Conservation (phyloP, 2,113 vertebrate genomes). For the Mellivora capensis region DNA sequence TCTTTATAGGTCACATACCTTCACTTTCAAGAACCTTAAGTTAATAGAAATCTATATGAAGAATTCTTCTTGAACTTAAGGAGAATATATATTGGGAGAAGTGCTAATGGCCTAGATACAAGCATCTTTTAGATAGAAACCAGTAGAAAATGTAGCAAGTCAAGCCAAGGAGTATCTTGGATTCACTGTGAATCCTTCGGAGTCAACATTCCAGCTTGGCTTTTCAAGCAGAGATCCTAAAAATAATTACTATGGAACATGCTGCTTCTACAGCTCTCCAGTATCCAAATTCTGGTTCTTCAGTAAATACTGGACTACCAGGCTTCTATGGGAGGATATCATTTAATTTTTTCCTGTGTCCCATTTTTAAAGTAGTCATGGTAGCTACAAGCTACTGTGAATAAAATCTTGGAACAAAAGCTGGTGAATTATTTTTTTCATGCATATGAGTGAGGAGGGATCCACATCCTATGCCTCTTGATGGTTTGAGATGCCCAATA, state of each 20-base stretch:
- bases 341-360: neutral
- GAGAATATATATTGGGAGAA: neutral
- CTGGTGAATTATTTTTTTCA: neutral
- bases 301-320: neutral
- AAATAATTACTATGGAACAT: neutral
- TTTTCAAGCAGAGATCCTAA: neutral
- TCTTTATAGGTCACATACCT: neutral
- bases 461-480: neutral
- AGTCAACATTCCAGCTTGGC: neutral
- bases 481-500: neutral
- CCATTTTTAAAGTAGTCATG: neutral
- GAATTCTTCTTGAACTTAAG: neutral
- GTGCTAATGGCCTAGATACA: neutral
- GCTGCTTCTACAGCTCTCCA: neutral
- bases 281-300: neutral
- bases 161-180: neutral
- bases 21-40: neutral
- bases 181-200: neutral
- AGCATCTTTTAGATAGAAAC: neutral
- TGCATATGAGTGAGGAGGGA: neutral
- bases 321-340: neutral
- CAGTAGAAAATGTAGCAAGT: neutral
- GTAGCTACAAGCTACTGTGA: neutral
- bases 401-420: conserved; percentile 1
- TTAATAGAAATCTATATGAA: neutral